Base-by-base conservation (phyloP, 2,888 invertebrate species). In the Dryococelus australis region DNA sequence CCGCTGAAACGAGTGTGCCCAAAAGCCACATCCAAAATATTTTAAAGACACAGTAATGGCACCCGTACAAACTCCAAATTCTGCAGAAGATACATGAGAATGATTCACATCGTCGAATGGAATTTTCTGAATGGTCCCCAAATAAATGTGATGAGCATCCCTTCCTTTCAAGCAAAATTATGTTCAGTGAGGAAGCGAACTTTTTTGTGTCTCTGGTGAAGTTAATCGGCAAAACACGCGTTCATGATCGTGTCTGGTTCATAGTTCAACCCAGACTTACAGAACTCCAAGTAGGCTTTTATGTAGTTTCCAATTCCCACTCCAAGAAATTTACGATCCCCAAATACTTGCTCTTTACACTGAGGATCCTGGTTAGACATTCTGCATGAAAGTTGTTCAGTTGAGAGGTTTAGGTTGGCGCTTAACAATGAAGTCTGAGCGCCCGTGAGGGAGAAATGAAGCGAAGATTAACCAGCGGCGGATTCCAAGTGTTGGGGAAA, bases 151-250 rank as follows among this genome's bases (percentile, higher is more conserved):
- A 10, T 65, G 65, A n/a, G 65, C 12, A 65, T 65, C 65, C 65
- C 20, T 1, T 65, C 65, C 24, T 65, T 20, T 24, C 0, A 65
- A 65, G 65, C 65, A 65, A 8, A 5, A 65, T 65, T 65, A 8
- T 65, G 65, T 65, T 65, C 20, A 65, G 65, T 65, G 65, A 65
- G 0, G 65, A 65, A n/a, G 65, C n/a, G n/a, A 65, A 65, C 16
- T 65, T 4, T 65, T 4, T 65, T 65, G 24, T 24, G n/a, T 65
- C 65, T 65, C 65, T 65, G 65, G 65, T 5, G 65, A 65, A 65
- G 65, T 65, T 65, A 65, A 65, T 65, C 65, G 65, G 65, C 65
- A 65, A 65, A 65, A 65, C 65, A 65, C 6, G n/a, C 65, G n/a
- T 65, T 65, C 6, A 8, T 65, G 51, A 0, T 51, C 51, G 35